phyloP scores from a whole-genome alignment of 1,140 invertebrate genomes.

The Linepithema humile region DNA sequence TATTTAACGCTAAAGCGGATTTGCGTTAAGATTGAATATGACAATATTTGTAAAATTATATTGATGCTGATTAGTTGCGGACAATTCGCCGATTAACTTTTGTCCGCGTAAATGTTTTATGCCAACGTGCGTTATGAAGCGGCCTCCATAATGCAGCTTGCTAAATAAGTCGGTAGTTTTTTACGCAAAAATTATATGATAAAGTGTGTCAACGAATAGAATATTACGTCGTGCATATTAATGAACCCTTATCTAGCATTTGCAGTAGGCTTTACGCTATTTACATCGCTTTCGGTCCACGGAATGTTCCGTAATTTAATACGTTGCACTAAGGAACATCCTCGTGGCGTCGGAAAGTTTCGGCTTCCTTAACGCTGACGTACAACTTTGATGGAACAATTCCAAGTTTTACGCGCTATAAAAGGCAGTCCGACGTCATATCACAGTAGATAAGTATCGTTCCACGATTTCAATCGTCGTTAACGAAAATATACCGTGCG shows the following conservation, averaged over 20 bases:
- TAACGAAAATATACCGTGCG: slow-evolving; percentile 14
- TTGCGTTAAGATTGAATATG: background rate
- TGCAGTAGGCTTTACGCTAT: slow-evolving; percentile 6
- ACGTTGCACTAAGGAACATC: slow-evolving; percentile 19
- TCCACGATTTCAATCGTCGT: slow-evolving; percentile 32
- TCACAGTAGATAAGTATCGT: slow-evolving; percentile 1
- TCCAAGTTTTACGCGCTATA: slow-evolving; percentile 43
- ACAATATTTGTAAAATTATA: no score
- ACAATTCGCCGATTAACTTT: background rate
- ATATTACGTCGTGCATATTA: slow-evolving; percentile 48
- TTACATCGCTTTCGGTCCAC: slow-evolving; percentile 11
- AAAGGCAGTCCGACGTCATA: slow-evolving; percentile 46
- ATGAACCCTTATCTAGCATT: slow-evolving; percentile 24
- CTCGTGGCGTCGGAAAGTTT: slow-evolving; percentile 49
- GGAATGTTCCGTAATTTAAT: slow-evolving; percentile 50
- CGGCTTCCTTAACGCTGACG: slow-evolving; percentile 17
- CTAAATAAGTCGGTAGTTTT: background rate
- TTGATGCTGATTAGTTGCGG: no score
- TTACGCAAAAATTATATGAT: no score
- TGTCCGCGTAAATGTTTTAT: slow-evolving; percentile 20
- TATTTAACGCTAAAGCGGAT: background rate
- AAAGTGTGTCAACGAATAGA: no score
- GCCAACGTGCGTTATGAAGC: no score
- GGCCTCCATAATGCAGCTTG: background rate
- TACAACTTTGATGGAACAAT: slow-evolving; percentile 59